Evolutionary conservation across 1,140 invertebrate genomes (phyloP).

Genomic region (Conopomorpha cramerella): DNA sequence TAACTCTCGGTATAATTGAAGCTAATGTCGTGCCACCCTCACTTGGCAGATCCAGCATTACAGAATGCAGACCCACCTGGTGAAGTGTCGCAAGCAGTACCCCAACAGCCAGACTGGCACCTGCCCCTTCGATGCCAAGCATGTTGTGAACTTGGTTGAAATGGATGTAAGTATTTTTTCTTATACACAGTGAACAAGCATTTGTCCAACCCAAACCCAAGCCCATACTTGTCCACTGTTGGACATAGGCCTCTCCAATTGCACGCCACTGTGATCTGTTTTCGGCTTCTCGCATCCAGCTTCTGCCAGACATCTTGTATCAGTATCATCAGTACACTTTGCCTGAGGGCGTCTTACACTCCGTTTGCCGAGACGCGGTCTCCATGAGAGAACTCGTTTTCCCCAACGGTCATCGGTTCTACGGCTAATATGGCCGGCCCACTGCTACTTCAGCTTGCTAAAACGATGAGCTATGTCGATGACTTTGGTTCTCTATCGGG

Average conservation of each 20-base stretch:
- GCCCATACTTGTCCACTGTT: neutral
- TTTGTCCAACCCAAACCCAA: neutral
- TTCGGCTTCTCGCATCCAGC: neutral
- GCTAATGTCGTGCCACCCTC: too few species aligned
- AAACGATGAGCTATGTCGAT: too few species aligned
- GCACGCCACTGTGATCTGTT: neutral
- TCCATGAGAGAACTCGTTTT: too few species aligned
- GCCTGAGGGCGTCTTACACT: too few species aligned
- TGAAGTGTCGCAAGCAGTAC: conserved; percentile 39
- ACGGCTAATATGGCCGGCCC: too few species aligned
- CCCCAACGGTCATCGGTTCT: too few species aligned
- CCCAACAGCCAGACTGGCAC: conserved; percentile 14
- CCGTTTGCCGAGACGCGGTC: too few species aligned
- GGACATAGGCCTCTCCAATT: neutral
- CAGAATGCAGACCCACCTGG: conserved; percentile 35
- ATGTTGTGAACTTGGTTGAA: conserved; percentile 28
- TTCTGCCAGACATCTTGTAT: too few species aligned
- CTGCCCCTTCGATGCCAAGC: conserved; percentile 39
- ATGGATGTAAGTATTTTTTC: conserved; percentile 29
- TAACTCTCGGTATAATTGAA: too few species aligned
- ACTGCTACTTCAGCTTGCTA: too few species aligned
- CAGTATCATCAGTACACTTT: too few species aligned
- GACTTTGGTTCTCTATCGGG: too few species aligned
- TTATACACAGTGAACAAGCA: neutral
- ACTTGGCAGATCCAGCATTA: conserved; percentile 31